Evolutionary conservation across 1,140 invertebrate genomes (phyloP), one percentile per base, ranked within the genome.

Genomic region (Lasioglossum baleicum): DNA sequence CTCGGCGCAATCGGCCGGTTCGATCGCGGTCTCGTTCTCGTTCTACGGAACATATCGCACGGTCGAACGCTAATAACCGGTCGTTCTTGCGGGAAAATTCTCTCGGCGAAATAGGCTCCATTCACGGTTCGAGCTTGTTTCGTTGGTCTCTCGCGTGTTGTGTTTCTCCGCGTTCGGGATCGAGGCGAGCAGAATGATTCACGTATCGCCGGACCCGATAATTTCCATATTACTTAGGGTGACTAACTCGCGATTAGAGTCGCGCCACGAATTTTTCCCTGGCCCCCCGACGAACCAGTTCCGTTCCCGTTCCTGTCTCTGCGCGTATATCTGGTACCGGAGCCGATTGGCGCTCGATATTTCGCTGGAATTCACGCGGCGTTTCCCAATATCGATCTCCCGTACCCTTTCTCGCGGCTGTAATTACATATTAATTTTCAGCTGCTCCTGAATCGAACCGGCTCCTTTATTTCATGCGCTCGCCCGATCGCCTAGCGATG

Each of bases 171-270:
- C 35, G 35, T 35, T 35, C 35, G 35, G n/a, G 17, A 40, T 69
- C 72, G 60, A 58, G 56, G 48, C 67, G 51, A 48, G 67, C n/a
- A 20, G 48, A 51, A 68, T 89, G 87, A 90, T 90, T 90, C 89
- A 90, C 80, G 83, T 84, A 60, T 68, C 67, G 48, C 58, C 3
- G 71, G 48, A 79, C 75, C 70, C 61, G 85, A 89, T 90, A 85
- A 90, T 90, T 91, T 88, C 79, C 88, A 86, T 83, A 85, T 90
- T 89, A 89, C 78, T 67, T 73, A 74, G 35, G 35, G 82, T 90
- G 90, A 90, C 89, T 90, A 89, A 91, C 86, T 75, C 80, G 79
- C 75, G 83, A 88, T 89, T 88, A 86, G 85, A 68, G 64, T 60
- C 68, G 67, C 44, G 44, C 35, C 70, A 11, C 15, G 51, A 35